These are phyloP conservation scores for Holothuria leucospilota DNA, from an alignment of 53 echinoderm and acorn worm species.

Conservation along the genomic window DNA sequence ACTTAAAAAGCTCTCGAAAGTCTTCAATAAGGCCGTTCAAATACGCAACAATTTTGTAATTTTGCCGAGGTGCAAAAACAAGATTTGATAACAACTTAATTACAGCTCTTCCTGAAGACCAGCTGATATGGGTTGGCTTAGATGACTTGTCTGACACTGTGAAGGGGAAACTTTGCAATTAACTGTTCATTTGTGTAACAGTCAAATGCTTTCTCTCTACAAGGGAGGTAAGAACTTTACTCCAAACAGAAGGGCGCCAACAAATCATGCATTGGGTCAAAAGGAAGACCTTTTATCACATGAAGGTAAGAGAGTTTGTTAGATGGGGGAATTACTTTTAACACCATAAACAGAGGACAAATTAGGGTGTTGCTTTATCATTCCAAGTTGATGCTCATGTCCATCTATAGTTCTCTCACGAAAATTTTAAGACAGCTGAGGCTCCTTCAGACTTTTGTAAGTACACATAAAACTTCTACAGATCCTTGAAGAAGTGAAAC, in stretches of 20 bases:
- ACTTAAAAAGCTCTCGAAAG: no score
- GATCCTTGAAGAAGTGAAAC: slow-evolving; percentile 34
- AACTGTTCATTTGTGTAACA: slow-evolving; percentile 24
- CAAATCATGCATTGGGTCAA: slow-evolving; percentile 16
- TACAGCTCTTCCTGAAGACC: background rate
- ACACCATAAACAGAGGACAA: no score
- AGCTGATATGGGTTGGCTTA: slow-evolving; percentile 19
- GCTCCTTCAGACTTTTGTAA: background rate
- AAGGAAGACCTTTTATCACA: background rate
- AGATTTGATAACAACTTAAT: slow-evolving; percentile 1
- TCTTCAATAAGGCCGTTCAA: slow-evolving; percentile 33
- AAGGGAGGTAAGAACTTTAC: background rate
- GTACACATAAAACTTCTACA: slow-evolving; percentile 11
- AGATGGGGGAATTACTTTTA: no score
- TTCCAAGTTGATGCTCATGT: background rate
- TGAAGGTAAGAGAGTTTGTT: no score
- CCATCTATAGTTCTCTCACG: background rate
- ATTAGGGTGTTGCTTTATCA: background rate
- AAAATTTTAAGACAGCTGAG: background rate
- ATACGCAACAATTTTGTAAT: slow-evolving; percentile 6
- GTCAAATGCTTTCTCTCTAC: background rate
- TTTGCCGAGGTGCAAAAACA: slow-evolving; percentile 27
- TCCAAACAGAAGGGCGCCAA: slow-evolving; percentile 11
- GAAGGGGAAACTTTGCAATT: slow-evolving; percentile 30
- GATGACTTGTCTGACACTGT: slow-evolving; percentile 38